Evolutionary conservation across 2,113 vertebrate species (phyloP).

Genomic region (Amphiprion percula): DNA sequence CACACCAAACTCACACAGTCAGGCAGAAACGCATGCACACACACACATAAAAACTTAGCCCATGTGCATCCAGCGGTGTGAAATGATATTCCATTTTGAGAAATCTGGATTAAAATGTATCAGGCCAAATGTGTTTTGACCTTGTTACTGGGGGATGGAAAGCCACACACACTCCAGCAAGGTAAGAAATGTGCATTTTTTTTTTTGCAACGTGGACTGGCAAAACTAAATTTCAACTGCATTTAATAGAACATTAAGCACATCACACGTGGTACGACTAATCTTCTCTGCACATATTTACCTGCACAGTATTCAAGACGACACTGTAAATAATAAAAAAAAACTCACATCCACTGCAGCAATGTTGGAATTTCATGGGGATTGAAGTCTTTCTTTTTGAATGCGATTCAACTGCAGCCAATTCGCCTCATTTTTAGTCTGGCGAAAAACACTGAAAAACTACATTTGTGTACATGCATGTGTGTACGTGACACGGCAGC

Average conservation of each 20-base stretch:
- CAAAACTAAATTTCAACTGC: constrained; percentile 22
- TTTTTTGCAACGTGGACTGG: neutral
- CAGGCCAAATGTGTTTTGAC: constrained; percentile 83
- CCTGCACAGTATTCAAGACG: constrained; percentile 18
- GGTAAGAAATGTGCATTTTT: constrained; percentile 47
- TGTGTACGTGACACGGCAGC: constrained; percentile 40
- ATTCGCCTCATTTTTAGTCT: constrained; percentile 49
- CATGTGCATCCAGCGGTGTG: constrained; percentile 71
- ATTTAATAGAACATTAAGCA: constrained; percentile 48
- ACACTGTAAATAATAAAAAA: constrained; percentile 37
- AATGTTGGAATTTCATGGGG: constrained; percentile 49
- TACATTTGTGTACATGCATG: constrained; percentile 18
- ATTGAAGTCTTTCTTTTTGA: constrained; percentile 45
- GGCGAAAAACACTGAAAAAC: constrained; percentile 33
- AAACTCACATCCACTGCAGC: constrained; percentile 31
- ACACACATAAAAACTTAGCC: constrained; percentile 57
- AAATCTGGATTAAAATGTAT: constrained; percentile 85
- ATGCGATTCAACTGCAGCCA: constrained; percentile 50
- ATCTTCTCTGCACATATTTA: constrained; percentile 46
- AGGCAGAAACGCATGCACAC: constrained; percentile 44
- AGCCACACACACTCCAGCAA: constrained; percentile 44
- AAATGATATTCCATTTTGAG: constrained; percentile 85
- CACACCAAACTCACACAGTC: constrained; percentile 12
- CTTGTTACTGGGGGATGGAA: constrained; percentile 78
- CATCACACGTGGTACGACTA: constrained; percentile 26